Evolutionary conservation across 2,113 vertebrate genomes (phyloP).

Genomic region (Accipiter virgatus): DNA sequence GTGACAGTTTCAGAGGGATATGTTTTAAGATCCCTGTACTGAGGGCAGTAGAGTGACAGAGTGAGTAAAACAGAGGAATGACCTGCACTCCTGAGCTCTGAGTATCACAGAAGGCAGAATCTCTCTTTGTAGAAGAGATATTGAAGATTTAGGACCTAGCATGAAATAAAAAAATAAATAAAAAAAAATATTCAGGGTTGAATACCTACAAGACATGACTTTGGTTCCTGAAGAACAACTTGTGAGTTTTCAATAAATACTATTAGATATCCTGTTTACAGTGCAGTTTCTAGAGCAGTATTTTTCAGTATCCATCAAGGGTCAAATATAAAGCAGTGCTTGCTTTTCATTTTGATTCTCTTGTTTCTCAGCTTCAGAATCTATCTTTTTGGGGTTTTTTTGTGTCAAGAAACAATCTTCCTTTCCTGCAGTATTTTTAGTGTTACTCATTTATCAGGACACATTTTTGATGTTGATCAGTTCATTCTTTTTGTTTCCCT

Average conservation of each 20-base stretch:
- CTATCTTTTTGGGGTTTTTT: neutral
- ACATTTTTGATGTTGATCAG: neutral
- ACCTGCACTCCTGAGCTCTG: neutral
- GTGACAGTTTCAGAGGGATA: neutral
- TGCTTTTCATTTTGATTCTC: neutral
- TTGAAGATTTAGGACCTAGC: neutral
- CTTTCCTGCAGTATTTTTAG: neutral
- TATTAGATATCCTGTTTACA: neutral
- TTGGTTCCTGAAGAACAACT: neutral
- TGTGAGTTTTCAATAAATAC: conserved; percentile 35
- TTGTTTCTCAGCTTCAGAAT: neutral
- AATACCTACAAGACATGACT: neutral
- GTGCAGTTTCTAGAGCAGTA: neutral
- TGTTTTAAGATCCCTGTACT: neutral
- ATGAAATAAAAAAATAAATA: neutral
- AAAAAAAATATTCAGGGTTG: neutral
- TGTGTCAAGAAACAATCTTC: neutral
- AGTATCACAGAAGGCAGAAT: neutral
- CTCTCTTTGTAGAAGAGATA: neutral
- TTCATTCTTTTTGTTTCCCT: neutral
- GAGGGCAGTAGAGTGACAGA: neutral
- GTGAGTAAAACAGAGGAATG: neutral
- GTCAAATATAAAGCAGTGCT: neutral
- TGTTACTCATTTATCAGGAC: neutral
- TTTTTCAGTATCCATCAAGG: neutral